Evolutionary conservation across 2,113 vertebrate species (phyloP).

Genomic region (Vicugna pacos): DNA sequence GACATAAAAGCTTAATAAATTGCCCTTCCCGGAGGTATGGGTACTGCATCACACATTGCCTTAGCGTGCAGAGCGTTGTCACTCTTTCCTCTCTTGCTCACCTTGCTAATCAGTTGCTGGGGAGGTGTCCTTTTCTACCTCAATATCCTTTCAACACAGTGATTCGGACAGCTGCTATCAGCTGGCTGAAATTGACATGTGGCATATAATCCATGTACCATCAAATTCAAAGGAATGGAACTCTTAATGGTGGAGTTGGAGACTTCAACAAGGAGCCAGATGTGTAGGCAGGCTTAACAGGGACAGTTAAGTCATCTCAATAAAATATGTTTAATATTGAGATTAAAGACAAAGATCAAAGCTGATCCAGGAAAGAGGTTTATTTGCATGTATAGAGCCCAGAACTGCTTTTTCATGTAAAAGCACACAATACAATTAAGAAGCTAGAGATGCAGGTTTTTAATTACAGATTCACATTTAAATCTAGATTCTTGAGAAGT

Average conservation of each 20-base stretch:
- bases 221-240: neutral
- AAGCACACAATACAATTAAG: neutral
- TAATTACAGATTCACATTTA: neutral
- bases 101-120: neutral
- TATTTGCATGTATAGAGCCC: neutral
- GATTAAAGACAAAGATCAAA: neutral
- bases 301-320: neutral
- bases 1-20: neutral
- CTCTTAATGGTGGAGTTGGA: neutral
- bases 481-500: neutral
- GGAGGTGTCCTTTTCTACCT: neutral
- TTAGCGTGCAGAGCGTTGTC: neutral
- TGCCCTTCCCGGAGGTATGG: neutral
- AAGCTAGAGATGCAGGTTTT: neutral
- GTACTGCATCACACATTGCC: neutral
- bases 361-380: neutral
- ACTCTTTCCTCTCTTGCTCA: neutral
- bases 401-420: neutral
- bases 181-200: neutral
- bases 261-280: neutral
- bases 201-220: neutral
- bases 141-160: neutral
- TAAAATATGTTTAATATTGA: neutral
- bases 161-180: neutral
- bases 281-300: neutral